phyloP scores from a whole-genome alignment of 2,888 invertebrate species.

The Mystacides longicornis region DNA sequence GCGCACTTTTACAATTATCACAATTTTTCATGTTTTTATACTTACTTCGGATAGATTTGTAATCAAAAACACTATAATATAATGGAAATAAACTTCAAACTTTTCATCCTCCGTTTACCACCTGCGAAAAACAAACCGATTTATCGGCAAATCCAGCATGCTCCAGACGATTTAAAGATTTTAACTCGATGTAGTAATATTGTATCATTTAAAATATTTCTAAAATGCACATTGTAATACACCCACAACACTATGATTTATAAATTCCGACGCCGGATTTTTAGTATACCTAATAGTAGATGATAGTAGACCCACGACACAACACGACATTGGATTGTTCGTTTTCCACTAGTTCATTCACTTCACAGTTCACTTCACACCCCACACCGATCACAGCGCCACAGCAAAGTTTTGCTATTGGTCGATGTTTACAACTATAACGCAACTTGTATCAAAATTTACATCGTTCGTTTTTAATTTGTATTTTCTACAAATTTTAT shows the following conservation, averaged over 20 bases:
- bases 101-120: slow-evolving; percentile 49
- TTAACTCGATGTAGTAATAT: slow-evolving; percentile 11
- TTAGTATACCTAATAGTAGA: slow-evolving; percentile 39
- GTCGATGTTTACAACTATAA: neutral
- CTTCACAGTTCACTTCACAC: slow-evolving; percentile 2
- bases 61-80: slow-evolving; percentile 11
- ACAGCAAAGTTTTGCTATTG: neutral
- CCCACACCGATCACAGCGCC: neutral
- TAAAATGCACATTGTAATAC: slow-evolving; percentile 40
- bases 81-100: slow-evolving; percentile 36
- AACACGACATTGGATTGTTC: slow-evolving; percentile 38
- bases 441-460: slow-evolving; percentile 26
- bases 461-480: slow-evolving; percentile 16
- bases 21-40: slow-evolving; percentile 15
- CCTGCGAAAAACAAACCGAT: slow-evolving; percentile 43
- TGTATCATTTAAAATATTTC: slow-evolving; percentile 14
- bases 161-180: slow-evolving; percentile 7
- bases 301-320: slow-evolving; percentile 49
- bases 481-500: slow-evolving; percentile 11
- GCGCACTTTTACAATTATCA: slow-evolving; percentile 35
- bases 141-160: slow-evolving; percentile 20
- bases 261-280: slow-evolving; percentile 42
- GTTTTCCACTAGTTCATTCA: slow-evolving; percentile 23
- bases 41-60: slow-evolving; percentile 8
- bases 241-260: slow-evolving; percentile 41